Evolutionary conservation across 2,888 invertebrate species (phyloP), one percentile per base, ranked within the genome.

Genomic region (Abscondita cerata): DNA sequence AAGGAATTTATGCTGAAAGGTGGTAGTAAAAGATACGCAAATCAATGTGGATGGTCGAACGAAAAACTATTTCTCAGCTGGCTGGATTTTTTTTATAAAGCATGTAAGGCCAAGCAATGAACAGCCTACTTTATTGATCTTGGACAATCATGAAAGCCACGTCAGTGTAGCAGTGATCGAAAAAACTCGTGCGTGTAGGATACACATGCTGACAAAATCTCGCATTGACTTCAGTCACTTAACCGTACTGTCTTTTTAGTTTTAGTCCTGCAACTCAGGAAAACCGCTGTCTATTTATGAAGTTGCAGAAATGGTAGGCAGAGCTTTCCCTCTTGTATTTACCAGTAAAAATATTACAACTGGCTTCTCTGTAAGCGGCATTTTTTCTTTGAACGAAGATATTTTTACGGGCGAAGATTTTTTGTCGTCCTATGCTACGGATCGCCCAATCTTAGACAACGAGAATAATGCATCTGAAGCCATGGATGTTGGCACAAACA

Each of bases 221-320:
- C 31, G 9, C 31, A 9, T 31, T 6, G 9, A 31, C 6, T 31
- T 31, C 9, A 6, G 31, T 6, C 31, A 6, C 31, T 31, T 11
- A 38, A 59, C 46, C 31, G 34, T 20, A 36, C 13, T n/a, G 48
- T 36, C 12, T 59, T 59, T 36, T 47, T 34, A 13, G 31, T 54
- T 8, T 53, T 59, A 18, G 50, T 40, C 48, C 16, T 46, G 40
- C 5, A 31, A 48, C 36, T 12, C 31, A 31, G 31, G 31, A 9
- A 31, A 31, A 31, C 31, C 5, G 5, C 9, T 31, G 31, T 31
- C 31, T 31, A 31, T 31, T 6, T 31, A 31, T 31, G 31, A 31
- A 6, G 31, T 31, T 6, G 6, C 31, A 9, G 31, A 31, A 31
- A 31, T 31, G 5, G 31, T 31, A 9, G 31, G 31, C 31, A 31